Conservation (phyloP, 1,140 invertebrate species). For the Lepeophtheirus salmonis region DNA sequence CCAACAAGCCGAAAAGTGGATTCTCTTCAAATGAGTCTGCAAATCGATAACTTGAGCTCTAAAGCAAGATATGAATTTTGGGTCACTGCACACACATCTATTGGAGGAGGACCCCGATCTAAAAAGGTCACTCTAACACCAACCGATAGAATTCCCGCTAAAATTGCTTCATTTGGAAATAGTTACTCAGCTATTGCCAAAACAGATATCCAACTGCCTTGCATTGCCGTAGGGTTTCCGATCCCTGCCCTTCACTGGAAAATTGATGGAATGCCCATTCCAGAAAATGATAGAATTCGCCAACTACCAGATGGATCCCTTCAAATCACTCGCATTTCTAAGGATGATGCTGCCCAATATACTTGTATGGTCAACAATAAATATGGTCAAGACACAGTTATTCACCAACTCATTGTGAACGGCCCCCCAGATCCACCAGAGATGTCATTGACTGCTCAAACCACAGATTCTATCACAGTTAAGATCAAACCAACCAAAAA, state of each 20-base stretch:
- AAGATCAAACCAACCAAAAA: conserved; percentile 46
- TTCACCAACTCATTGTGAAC: conserved; percentile 65
- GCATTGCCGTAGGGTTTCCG: conserved; percentile 70
- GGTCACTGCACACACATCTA: conserved; percentile 78
- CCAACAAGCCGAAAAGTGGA: conserved; percentile 14
- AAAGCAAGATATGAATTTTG: conserved; percentile 73
- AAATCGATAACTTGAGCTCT: conserved; percentile 59
- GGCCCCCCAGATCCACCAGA: conserved; percentile 68
- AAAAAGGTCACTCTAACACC: conserved; percentile 62
- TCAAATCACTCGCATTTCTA: conserved; percentile 64
- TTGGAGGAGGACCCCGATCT: conserved; percentile 73
- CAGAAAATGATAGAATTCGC: conserved; percentile 51
- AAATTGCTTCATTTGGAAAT: conserved; percentile 77
- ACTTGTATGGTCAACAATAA: conserved; percentile 74
- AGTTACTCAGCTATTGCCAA: conserved; percentile 71
- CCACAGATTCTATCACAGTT: conserved; percentile 58
- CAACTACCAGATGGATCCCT: conserved; percentile 71
- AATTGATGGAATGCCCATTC: conserved; percentile 36
- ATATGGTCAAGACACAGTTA: conserved; percentile 74
- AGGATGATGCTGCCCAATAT: conserved; percentile 65
- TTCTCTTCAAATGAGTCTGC: conserved; percentile 45
- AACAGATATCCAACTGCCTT: conserved; percentile 73
- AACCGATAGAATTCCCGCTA: conserved; percentile 63
- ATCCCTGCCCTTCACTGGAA: conserved; percentile 63
- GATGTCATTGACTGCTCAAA: conserved; percentile 54